Evolutionary conservation across 1,140 invertebrate species (phyloP), one percentile per base, ranked within the genome.

Genomic region (Drosophila arawakana): DNA sequence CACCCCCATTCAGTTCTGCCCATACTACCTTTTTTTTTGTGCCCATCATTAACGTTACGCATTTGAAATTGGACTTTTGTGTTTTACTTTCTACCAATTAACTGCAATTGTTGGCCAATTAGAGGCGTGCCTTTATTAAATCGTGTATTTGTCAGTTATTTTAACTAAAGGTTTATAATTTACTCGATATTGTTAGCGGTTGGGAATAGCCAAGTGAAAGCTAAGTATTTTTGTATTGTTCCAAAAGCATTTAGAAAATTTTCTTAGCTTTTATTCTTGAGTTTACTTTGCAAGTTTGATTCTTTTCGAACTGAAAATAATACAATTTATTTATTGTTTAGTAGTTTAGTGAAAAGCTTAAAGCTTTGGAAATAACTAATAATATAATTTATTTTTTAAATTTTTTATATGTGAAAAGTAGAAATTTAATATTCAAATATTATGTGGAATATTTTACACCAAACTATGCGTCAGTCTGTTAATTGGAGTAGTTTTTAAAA

Each of bases 61-160:
- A 73, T 44, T 75, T 72, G 41, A 21, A 71, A 63, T 68, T 66
- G 18, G 21, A 65, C 50, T 61, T 71, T 65, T 47, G 46, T 82
- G 62, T 81, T 74, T 88, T 80, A 80, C 84, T 89, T 88, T 88
- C 85, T 89, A 89, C 77, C 84, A 89, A 89, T 89, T 89, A 89
- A 71, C 62, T 43, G 78, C 75, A 43, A 79, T 89, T 89, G 84
- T 89, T 68, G 52, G 80, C 43, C 83, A 82, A 77, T 88, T 86
- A 80, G 76, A 49, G 71, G 67, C 62, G 39, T 63, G 21, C 43
- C 10, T 39, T 67, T 47, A 54, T 47, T 57, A 71, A 25, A 43
- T 37, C 3, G 35, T 46, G 13, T 25, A 58, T 44, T 60, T 65
- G 43, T 55, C 21, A 77, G 83, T 88, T 86, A 83, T 50, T 76